A percentile compares a stretch with the other conserved stretches of the same genome.
phyloP scores from a whole-genome alignment of 2,797 vertebrate genomes.

The Chanos chanos region DNA sequence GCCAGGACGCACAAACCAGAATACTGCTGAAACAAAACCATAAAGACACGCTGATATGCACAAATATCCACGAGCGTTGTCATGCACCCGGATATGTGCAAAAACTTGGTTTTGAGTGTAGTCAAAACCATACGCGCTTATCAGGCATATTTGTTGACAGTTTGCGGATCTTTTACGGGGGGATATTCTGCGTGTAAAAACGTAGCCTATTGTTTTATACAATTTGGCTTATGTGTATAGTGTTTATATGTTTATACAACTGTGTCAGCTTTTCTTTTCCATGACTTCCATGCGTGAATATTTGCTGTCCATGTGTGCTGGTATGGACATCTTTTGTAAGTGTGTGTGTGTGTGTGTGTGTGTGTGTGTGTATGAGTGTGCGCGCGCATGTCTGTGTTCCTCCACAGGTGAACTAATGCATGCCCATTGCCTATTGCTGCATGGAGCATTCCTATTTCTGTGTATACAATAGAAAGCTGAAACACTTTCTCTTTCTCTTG shows the following conservation, averaged over 20 bases:
- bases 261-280: background rate
- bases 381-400: background rate
- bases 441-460: slow-evolving; percentile 34
- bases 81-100: no score
- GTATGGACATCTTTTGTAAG: background rate
- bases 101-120: no score
- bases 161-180: no score
- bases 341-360: background rate
- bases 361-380: background rate
- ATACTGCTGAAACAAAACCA: no score
- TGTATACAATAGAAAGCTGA: slow-evolving; percentile 33
- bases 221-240: no score
- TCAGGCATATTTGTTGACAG: no score
- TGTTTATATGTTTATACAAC: background rate
- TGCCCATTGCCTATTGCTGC: slow-evolving; percentile 9
- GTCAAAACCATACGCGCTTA: no score
- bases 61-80: no score
- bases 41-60: no score
- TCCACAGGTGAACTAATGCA: slow-evolving; percentile 19
- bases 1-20: no score
- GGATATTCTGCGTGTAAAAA: no score
- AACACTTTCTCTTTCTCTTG: slow-evolving; percentile 32
- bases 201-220: no score
- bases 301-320: background rate
- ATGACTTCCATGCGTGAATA: background rate